Evolutionary conservation across 2,113 vertebrate species (phyloP).

Genomic region (Cebidichthys violaceus): DNA sequence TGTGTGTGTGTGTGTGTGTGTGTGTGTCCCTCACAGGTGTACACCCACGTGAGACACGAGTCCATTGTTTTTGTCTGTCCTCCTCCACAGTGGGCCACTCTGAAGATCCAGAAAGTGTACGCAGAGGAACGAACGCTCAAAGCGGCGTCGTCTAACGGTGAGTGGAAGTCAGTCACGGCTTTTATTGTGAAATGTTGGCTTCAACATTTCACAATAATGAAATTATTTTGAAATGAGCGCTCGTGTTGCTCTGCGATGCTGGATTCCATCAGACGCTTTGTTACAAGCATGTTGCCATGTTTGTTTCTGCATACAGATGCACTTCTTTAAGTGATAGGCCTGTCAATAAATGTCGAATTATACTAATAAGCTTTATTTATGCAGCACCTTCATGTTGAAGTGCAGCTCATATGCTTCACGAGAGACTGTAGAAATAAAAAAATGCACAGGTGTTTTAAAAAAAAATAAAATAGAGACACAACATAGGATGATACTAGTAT

Average conservation of each 20-base stretch:
- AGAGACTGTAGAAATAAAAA: too few species aligned
- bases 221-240: slow-evolving; percentile 63
- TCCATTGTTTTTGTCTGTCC: not conserved
- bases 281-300: slow-evolving; percentile 48
- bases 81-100: slow-evolving; percentile 92
- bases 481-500: too few species aligned
- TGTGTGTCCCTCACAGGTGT: too few species aligned
- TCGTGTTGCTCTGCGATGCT: slow-evolving; percentile 7
- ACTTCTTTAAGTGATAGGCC: not conserved
- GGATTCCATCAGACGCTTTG: slow-evolving; percentile 52
- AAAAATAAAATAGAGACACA: too few species aligned
- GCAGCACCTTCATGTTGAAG: not conserved
- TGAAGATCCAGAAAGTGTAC: slow-evolving; percentile 88
- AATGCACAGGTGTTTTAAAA: too few species aligned
- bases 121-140: slow-evolving; percentile 77
- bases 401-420: not conserved
- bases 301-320: not conserved
- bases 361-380: not conserved
- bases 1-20: too few species aligned
- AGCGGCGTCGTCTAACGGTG: slow-evolving; percentile 86
- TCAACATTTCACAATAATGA: too few species aligned
- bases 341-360: too few species aligned
- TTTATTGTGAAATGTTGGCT: slow-evolving; percentile 53
- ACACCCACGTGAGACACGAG: not conserved
- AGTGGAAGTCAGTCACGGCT: slow-evolving; percentile 59